Base-by-base conservation (phyloP, 2,888 invertebrate genomes). In the Andrena flavipes region DNA sequence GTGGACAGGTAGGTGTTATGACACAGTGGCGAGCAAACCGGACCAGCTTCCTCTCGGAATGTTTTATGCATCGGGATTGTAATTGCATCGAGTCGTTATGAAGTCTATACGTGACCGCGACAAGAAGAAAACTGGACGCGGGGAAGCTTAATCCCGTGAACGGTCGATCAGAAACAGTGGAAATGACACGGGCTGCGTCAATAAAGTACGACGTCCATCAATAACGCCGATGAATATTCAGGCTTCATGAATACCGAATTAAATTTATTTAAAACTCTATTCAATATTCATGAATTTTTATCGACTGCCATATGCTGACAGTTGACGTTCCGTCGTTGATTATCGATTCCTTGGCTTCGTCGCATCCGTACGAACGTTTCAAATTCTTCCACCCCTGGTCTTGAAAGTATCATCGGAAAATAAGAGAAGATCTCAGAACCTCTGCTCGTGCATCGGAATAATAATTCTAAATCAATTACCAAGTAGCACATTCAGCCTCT, bases 251-350 rank as follows among this genome's bases (percentile, higher is more conserved):
- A 76, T 78, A 77, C 35, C 23, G 63, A 77, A 83, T 87, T 80
- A 76, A 78, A 85, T 87, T 85, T 84, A 84, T 84, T 85, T 87
- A 78, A 82, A 87, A 64, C 10, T 70, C 60, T 63, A 33, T 84
- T 67, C 62, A 70, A 74, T 84, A 84, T 87, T 86, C 73, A 85
- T 83, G 79, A 67, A 81, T 67, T 49, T 49, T 60, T 20, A 54
- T 51, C 51, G 30, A 23, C n/a, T 8, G 42, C 20, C 26, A n/a
- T 35, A 10, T 10, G 13, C 62, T 59, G 65, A 67, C 73, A 65
- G 64, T 60, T 76, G 76, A 76, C 80, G 59, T 30, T 59, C 64
- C 69, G 49, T 70, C 76, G 33, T 65, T 64, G 65, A 56, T 42
- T 48, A 73, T 76, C 54, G 68, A 80, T 69, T 59, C n/a, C 56